Evolutionary conservation across 2,797 vertebrate genomes (phyloP), one percentile per base, ranked within the genome.

Genomic region (Harpagifer antarcticus): DNA sequence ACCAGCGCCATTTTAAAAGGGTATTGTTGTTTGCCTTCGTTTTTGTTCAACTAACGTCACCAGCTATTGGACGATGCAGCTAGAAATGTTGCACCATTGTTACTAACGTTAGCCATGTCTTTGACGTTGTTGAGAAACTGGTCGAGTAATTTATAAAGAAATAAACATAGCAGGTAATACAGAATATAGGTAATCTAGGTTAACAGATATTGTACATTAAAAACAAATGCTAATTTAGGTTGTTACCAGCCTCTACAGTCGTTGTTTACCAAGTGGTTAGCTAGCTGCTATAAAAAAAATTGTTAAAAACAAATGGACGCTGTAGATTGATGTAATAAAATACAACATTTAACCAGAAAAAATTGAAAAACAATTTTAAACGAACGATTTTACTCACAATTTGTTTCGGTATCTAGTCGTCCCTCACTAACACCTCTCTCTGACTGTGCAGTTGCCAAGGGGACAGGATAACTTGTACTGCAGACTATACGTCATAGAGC

Each of bases 1-100:
- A 81, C 47, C 55, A 72, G 78, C 83, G 72, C 83, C 76, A 82
- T 79, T 85, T 85, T 78, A 64, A 68, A 80, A 60, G 40, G 58
- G 68, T 74, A 69, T 79, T 83, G 82, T 84, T 84, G 78, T 81
- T 72, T 72, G 74, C 42, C 60, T 43, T 76, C 40, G 59, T 68
- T 75, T 37, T 69, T 75, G 71, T 78, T 76, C 60, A 3, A n/a
- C 61, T 50, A 44, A 49, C 19, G 52, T 42, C 12, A 71, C 54
- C 33, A 10, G 54, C 40, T 71, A 50, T 56, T 44, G 78, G 74
- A 68, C 59, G 71, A 78, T 1, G 31, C 48, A 52, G 45, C 67
- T 53, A 53, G 63, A 84, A 72, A 64, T 40, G 17, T 13, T 19
- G 17, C 2, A 1, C 27, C 33, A 50, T 63, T 70, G 50, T 63